phyloP scores from a whole-genome alignment of 2,888 invertebrate species.

The Plusia festucae region DNA sequence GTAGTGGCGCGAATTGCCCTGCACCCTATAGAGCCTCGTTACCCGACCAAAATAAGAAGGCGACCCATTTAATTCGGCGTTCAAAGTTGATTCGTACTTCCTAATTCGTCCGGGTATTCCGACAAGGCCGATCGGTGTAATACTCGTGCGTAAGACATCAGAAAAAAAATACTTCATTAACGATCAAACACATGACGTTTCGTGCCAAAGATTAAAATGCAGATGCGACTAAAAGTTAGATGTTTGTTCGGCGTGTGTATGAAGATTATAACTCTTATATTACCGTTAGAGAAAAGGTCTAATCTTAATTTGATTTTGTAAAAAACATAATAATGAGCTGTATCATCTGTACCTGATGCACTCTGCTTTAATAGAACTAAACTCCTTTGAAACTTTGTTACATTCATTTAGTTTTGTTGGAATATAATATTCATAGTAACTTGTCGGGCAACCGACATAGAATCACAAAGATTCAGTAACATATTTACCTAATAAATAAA shows the following conservation, averaged over 20 bases:
- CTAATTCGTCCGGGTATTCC: slow-evolving; percentile 69
- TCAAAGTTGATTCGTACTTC: slow-evolving; percentile 64
- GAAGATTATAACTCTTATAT: no score
- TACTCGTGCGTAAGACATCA: slow-evolving; percentile 78
- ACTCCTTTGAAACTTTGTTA: no score
- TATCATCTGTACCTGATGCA: no score
- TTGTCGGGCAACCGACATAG: no score
- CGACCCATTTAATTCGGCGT: slow-evolving; percentile 24
- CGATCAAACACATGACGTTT: slow-evolving; percentile 73
- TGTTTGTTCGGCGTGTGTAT: neutral
- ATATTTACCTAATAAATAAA: neutral
- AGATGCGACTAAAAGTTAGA: slow-evolving; percentile 32
- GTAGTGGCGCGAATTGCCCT: slow-evolving; percentile 59
- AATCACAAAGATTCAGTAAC: neutral
- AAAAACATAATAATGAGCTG: no score
- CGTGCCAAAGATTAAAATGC: slow-evolving; percentile 65
- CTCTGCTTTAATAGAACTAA: no score
- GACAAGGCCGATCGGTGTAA: slow-evolving; percentile 76
- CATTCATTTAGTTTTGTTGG: no score
- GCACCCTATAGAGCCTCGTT: slow-evolving; percentile 75
- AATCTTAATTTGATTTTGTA: no score
- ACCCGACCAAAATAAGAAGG: slow-evolving; percentile 59
- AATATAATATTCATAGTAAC: no score
- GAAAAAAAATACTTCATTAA: slow-evolving; percentile 82
- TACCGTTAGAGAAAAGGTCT: no score